phyloP scores from a whole-genome alignment of 2,888 invertebrate genomes.

The Ophion obscuratus region DNA sequence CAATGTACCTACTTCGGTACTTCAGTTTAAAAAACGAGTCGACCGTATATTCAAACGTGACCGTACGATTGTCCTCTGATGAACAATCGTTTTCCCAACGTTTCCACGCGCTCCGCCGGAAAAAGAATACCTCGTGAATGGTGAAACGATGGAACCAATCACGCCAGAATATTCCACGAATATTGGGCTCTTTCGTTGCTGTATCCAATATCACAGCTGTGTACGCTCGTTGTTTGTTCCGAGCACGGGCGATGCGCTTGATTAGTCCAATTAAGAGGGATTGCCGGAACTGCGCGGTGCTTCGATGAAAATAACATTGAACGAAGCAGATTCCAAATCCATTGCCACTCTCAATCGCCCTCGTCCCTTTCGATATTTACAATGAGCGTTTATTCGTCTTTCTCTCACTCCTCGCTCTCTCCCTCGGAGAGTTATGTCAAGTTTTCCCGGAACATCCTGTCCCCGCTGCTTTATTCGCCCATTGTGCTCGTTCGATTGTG shows the following conservation, averaged over 20 bases:
- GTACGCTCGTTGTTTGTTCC: constrained; percentile 45
- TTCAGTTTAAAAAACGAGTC: too few species aligned
- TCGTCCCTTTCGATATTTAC: not conserved
- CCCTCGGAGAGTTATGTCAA: constrained; percentile 27
- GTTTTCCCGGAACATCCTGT: constrained; percentile 24
- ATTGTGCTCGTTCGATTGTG: constrained; percentile 23
- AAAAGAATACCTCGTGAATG: not conserved
- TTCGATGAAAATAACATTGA: constrained; percentile 59
- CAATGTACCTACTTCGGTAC: too few species aligned
- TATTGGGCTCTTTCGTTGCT: constrained; percentile 54
- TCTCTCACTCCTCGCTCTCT: not conserved
- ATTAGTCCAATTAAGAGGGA: constrained; percentile 70
- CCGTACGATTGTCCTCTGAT: not conserved
- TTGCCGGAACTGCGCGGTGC: constrained; percentile 52
- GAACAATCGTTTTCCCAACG: not conserved
- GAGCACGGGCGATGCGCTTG: constrained; percentile 62
- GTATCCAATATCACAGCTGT: constrained; percentile 58
- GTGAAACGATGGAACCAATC: not conserved
- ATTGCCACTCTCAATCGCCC: constrained; percentile 1
- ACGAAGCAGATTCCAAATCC: constrained; percentile 40
- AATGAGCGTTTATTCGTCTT: not conserved
- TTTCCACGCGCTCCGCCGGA: not conserved
- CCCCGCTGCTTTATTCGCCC: not conserved
- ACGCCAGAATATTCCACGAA: constrained; percentile 65
- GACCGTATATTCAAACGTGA: not conserved